Conservation (phyloP, 2,113 vertebrate species). For the Seriola aureovittata region DNA sequence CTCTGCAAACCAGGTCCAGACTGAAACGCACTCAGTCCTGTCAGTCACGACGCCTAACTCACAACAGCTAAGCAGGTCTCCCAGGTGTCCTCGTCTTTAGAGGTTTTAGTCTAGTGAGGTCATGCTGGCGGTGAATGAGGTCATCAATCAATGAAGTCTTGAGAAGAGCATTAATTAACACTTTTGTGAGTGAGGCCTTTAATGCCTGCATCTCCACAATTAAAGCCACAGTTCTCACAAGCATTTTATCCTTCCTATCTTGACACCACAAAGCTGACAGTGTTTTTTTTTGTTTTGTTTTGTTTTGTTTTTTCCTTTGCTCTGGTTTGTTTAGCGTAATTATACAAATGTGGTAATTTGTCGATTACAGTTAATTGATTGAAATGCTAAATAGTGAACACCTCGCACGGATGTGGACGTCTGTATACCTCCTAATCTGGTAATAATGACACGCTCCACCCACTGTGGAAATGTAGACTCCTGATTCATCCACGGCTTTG, state of each 20-base stretch:
- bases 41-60: too few relatives aligned
- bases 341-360: slow-evolving; percentile 10
- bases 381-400: slow-evolving; percentile 13
- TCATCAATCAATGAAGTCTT: too few relatives aligned
- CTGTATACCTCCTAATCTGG: slow-evolving; percentile 7
- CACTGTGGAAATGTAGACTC: neutral
- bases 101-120: too few relatives aligned
- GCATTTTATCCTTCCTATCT: neutral
- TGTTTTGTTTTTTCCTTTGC: neutral
- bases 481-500: neutral
- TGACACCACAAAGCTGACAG: neutral
- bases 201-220: neutral
- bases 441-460: neutral
- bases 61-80: too few relatives aligned
- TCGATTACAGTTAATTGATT: slow-evolving; percentile 1
- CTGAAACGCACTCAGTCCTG: too few relatives aligned
- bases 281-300: neutral
- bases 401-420: neutral
- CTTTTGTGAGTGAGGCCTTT: neutral
- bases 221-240: neutral
- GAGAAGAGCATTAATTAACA: neutral
- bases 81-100: too few relatives aligned
- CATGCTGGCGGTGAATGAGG: too few relatives aligned
- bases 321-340: slow-evolving; percentile 35
- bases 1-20: too few relatives aligned